These are phyloP conservation scores for Acanthosoma haemorrhoidale DNA, from an alignment of 2,888 invertebrate genomes.

Conservation along the genomic window DNA sequence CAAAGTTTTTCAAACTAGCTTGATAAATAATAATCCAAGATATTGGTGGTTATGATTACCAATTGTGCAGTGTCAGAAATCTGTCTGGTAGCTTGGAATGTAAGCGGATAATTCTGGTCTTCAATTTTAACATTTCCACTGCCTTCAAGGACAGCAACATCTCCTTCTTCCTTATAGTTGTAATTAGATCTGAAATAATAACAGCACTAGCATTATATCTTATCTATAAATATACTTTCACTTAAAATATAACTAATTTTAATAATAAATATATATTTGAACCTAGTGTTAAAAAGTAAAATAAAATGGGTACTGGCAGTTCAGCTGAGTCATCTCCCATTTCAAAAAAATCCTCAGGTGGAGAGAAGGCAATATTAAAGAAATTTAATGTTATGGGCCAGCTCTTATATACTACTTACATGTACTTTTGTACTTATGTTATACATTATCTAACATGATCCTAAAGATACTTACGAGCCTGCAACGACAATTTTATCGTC, in stretches of 20 bases:
- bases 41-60: constrained; percentile 46
- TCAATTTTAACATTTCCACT: constrained; percentile 66
- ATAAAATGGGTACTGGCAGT: too few species aligned
- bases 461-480: constrained; percentile 55
- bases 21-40: too few species aligned
- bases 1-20: too few species aligned
- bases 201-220: too few species aligned
- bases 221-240: too few species aligned
- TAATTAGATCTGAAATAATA: constrained; percentile 65
- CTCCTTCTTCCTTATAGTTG: constrained; percentile 63
- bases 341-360: too few species aligned
- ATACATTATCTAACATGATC: background rate
- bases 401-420: too few species aligned
- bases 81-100: constrained; percentile 62
- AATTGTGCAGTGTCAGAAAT: constrained; percentile 61
- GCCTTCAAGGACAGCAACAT: constrained; percentile 68
- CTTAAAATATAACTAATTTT: too few species aligned
- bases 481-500: constrained; percentile 61
- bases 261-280: too few species aligned
- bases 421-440: background rate
- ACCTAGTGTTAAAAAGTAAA: background rate
- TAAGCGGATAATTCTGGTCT: constrained; percentile 62
- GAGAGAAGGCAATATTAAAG: too few species aligned
- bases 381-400: too few species aligned
- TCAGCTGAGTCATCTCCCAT: too few species aligned